These are phyloP conservation scores for Rhabdomys pumilio DNA, from an alignment of 2,797 vertebrate genomes.

Conservation along the genomic window DNA sequence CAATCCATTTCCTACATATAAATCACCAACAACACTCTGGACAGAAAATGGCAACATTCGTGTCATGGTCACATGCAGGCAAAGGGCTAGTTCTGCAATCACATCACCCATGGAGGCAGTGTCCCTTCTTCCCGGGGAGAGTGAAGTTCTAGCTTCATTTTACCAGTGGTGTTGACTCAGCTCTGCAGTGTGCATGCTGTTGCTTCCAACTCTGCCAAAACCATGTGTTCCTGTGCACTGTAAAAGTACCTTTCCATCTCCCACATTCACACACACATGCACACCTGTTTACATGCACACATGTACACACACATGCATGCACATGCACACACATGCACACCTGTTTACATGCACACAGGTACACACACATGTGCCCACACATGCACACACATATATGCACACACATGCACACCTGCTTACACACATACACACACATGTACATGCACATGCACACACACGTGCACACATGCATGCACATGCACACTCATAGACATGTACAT, in stretches of 20 bases:
- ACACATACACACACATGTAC: neutral
- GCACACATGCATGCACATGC: no score
- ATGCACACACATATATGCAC: no score
- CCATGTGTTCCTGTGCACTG: neutral
- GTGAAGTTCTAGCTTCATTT: neutral
- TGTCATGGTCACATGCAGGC: neutral
- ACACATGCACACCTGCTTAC: neutral
- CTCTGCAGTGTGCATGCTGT: neutral
- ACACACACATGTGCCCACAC: neutral
- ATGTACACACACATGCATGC: no score
- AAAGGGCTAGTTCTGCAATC: neutral
- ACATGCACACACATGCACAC: neutral
- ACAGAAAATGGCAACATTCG: neutral
- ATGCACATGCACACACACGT: no score
- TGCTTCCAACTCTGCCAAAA: neutral
- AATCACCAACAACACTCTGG: constrained; percentile 21
- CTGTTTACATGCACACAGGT: no score
- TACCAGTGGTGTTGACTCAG: neutral
- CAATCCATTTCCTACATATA: constrained; percentile 23
- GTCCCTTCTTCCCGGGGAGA: neutral
- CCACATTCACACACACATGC: no score
- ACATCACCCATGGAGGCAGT: no score
- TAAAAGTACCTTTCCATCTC: neutral
- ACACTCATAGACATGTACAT: no score
- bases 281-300: neutral